Evolutionary conservation across 2,113 vertebrate genomes (phyloP).

Genomic region (Eolophus roseicapilla): DNA sequence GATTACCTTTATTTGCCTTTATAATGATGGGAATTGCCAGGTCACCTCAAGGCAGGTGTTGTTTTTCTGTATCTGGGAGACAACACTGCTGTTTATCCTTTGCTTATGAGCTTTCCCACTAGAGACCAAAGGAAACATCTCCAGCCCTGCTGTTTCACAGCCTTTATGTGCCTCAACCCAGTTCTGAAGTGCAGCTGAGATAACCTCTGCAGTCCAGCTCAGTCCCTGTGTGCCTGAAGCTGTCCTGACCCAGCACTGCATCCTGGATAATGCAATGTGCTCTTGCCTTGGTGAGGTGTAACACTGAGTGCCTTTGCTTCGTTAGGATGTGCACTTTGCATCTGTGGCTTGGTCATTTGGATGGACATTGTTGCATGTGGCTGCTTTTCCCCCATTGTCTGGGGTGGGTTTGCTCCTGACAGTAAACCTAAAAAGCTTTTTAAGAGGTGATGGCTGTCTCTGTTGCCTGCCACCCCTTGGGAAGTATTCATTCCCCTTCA

Average conservation of each 20-base stretch:
- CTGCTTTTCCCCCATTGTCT: background rate
- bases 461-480: background rate
- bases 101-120: background rate
- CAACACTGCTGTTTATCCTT: background rate
- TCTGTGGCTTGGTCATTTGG: background rate
- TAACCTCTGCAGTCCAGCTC: background rate
- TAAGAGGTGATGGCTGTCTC: background rate
- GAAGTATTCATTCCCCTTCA: background rate
- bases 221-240: accelerated
- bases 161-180: background rate
- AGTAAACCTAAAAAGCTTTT: background rate
- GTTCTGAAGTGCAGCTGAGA: background rate
- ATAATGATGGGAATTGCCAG: background rate
- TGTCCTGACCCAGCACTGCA: background rate
- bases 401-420: background rate
- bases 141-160: background rate
- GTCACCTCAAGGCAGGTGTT: background rate
- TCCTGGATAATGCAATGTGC: background rate
- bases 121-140: background rate
- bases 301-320: background rate
- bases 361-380: accelerated
- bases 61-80: background rate
- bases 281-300: background rate
- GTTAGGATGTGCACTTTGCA: accelerated
- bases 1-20: background rate